Evolutionary conservation across 2,113 vertebrate species (phyloP), one percentile per base, ranked within the genome.

Genomic region (Microtus oregoni): DNA sequence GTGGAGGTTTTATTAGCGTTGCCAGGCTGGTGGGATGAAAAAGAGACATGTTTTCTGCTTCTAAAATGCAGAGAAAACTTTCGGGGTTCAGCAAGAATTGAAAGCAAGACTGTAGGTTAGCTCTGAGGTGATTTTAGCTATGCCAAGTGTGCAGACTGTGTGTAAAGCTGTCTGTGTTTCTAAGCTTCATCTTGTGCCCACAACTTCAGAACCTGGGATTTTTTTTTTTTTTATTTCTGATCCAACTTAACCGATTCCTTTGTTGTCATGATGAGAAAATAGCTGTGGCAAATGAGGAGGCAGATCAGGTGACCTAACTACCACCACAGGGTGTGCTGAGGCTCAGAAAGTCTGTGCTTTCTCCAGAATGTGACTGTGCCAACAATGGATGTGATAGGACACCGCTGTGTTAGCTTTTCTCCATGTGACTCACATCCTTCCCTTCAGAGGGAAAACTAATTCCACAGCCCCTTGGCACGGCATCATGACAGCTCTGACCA

Each of bases 141-240:
- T 1, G 58, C 30, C 26, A 15, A 76, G 8, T 14, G 32, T 47
- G 47, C 13, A 41, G 52, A 19, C 15, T 20, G 10, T 38, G 50
- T 50, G n/a, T 17, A 0, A 10, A 41, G 10, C 1, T 20, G 0
- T 2, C 0, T 44, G 11, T 63, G 22, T 47, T 22, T 41, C n/a
- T 63, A 5, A 35, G 19, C 30, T 70, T 93, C 20, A 35, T 10
- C 19, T 9, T 15, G 68, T 17, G 44, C 28, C 1, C 22, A 13
- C n/a, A 3, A 4, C 11, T 50, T 52, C 32, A 55, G 77, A 79
- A 35, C 55, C 7, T 28, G 38, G 65, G 58, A 68, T 50, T 50
- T 83, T 24, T 85, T 83, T 85, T 65, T 91, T 50, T 83, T 24
- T 85, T 83, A 79, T 65, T 91, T 76, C 58, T 10, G 28, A 83